Evolutionary conservation across 1,140 invertebrate species (phyloP), one percentile per base, ranked within the genome.

Genomic region (Diabrotica undecimpunctata): DNA sequence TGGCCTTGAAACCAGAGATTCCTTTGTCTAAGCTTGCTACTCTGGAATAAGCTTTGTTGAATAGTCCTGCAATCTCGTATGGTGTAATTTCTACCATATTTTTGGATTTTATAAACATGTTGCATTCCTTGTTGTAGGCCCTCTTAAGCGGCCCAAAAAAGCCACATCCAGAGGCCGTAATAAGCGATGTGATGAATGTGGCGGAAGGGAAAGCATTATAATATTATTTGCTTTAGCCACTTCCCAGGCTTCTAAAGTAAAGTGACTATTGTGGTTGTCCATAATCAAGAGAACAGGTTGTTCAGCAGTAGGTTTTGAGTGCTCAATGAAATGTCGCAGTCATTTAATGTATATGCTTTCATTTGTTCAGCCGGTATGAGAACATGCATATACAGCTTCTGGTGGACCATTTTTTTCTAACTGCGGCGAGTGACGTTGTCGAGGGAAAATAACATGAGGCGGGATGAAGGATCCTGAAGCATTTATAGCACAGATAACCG

Each of bases 401-500:
- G 70, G 78, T 14, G 70, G 79, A 37, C 77, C 78, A 75, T 61
- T 53, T 64, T 78, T 77, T 38, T 51, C 12, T 25, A 65, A 53
- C 10, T 36, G 63, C 9, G 46, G 25, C 39, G 57, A 65, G 35
- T 50, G 55, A 50, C 56, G 54, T 39, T 65, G 55, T 7, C 46
- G 13, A 53, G 56, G 54, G 64, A 73, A 80, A 54, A 79, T 80
- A 74, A 81, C n/a, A 77, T 73, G 79, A 74, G 0, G 79, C 56
- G 79, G 78, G 41, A 80, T 70, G 68, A 62, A 80, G 7, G 57
- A 60, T 0, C 75, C 77, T 54, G 66, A 64, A 68, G 67, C 66
- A 66, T 68, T 79, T 70, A 76, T 78, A 58, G 74, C 74, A 56
- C 66, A n/a, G n/a, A n/a, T n/a, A n/a, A n/a, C n/a, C n/a, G n/a